These are phyloP conservation scores for Furnarius figulus DNA, from an alignment of 2,113 vertebrate species.

Conservation along the genomic window DNA sequence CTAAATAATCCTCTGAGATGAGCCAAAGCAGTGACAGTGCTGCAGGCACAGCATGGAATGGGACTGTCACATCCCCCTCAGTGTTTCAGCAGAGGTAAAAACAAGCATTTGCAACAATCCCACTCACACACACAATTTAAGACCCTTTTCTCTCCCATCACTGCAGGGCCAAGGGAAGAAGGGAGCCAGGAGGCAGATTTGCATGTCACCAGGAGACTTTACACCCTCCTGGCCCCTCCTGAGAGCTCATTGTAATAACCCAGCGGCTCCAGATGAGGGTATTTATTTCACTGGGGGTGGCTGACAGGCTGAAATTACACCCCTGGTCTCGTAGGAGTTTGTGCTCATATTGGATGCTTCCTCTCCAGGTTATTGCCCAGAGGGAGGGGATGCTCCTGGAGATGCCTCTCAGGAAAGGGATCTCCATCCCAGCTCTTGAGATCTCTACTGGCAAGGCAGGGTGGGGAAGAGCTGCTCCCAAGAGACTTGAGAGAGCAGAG, in stretches of 20 bases:
- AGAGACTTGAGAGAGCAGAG: not conserved
- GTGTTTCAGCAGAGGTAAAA: not conserved
- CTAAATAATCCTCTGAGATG: not conserved
- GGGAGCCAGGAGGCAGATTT: not conserved
- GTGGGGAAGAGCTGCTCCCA: not conserved
- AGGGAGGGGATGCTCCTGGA: not conserved
- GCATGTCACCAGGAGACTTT: not conserved
- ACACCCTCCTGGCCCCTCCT: not conserved
- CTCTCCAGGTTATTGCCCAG: not conserved
- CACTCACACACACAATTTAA: not conserved
- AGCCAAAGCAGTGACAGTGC: not conserved
- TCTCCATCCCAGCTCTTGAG: not conserved
- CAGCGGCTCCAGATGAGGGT: not conserved
- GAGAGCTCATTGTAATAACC: not conserved
- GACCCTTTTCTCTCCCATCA: not conserved
- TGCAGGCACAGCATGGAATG: not conserved
- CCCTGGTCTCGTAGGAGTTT: not conserved
- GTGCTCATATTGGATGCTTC: not conserved
- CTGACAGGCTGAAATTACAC: conserved; percentile 20
- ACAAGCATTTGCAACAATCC: not conserved
- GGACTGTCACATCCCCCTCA: not conserved
- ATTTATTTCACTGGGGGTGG: not conserved
- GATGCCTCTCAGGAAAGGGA: not conserved
- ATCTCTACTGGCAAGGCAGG: not conserved
- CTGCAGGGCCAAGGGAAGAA: not conserved